These are phyloP conservation scores for Ischnus inquisitorius DNA, from an alignment of 2,888 invertebrate species.

Conservation along the genomic window DNA sequence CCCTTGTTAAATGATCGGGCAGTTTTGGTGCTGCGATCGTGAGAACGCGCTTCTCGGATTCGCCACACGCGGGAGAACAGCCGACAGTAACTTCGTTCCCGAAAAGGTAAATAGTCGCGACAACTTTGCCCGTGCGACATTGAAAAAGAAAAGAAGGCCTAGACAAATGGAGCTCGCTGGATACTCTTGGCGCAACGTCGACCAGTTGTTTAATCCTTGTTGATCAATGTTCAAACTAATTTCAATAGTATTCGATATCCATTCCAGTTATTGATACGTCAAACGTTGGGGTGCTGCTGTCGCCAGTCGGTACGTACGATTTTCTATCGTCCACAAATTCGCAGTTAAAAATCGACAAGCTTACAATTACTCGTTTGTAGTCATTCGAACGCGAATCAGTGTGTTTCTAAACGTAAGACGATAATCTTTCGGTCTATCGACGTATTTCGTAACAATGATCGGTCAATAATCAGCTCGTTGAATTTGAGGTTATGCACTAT, in stretches of 20 bases:
- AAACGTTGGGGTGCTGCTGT: not conserved
- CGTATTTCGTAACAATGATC: not conserved
- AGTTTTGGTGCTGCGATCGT: not conserved
- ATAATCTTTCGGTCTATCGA: not conserved
- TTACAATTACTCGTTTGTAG: not conserved
- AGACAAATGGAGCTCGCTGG: not conserved
- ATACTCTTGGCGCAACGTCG: not conserved
- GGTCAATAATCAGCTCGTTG: not conserved
- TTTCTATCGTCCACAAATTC: not conserved
- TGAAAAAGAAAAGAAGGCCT: not conserved
- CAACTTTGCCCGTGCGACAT: not conserved
- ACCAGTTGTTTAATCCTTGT: not conserved
- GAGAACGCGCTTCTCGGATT: not conserved
- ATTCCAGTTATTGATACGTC: not conserved
- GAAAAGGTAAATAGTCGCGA: not conserved
- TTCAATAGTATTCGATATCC: not conserved
- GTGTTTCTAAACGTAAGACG: not conserved
- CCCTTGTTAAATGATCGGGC: not conserved
- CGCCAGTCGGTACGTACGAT: not conserved
- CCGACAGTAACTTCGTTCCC: not conserved
- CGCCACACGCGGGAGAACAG: not conserved
- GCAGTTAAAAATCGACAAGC: not conserved
- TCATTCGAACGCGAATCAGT: not conserved
- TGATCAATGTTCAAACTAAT: not conserved
- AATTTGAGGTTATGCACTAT: constrained; percentile 48